phyloP scores from a whole-genome alignment of 1,140 invertebrate species.

The Diachasmimorpha longicaudata region DNA sequence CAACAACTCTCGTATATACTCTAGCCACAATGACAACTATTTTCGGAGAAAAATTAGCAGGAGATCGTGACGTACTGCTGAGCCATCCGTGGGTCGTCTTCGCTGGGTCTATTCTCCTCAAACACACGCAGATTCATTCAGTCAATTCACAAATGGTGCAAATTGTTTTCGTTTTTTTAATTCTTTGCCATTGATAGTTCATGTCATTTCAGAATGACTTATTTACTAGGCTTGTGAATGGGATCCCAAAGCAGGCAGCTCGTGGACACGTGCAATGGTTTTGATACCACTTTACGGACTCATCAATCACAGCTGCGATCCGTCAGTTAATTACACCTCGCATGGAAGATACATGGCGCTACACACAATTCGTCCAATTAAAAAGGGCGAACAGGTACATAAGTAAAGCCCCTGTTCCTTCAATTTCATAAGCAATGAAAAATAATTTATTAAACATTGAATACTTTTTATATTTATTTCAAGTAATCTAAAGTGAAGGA shows the following conservation, averaged over 20 bases:
- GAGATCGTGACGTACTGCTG: not conserved
- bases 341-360: not conserved
- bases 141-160: not conserved
- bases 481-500: too few species aligned
- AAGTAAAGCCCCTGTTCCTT: not conserved
- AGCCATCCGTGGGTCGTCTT: not conserved
- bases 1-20: not conserved
- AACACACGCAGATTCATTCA: not conserved
- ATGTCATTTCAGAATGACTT: not conserved
- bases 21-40: not conserved
- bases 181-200: not conserved
- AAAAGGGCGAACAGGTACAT: not conserved
- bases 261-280: not conserved
- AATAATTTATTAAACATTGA: too few species aligned
- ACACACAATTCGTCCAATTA: not conserved
- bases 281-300: not conserved
- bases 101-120: not conserved
- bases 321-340: not conserved
- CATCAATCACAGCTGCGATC: not conserved
- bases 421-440: not conserved
- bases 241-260: not conserved
- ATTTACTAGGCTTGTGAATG: not conserved
- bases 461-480: too few species aligned
- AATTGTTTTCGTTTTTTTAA: too few species aligned
- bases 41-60: not conserved